A percentile compares a stretch with the other conserved stretches of the same genome.
Evolutionary conservation across 1,140 invertebrate genomes (phyloP).

Genomic region (Neodiprion virginianus): DNA sequence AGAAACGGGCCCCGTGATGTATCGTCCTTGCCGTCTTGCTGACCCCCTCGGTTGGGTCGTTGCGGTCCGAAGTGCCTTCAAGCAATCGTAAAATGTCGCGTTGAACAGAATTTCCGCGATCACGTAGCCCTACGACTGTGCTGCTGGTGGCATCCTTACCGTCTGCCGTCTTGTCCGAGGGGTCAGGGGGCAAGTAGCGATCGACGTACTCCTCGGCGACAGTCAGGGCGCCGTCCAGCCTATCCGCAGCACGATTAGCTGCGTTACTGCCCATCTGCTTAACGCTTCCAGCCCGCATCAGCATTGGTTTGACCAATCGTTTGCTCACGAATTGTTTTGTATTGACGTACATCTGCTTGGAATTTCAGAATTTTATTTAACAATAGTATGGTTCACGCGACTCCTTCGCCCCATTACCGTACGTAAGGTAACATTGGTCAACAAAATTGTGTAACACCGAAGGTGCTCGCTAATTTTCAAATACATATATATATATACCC

Average conservation of each 20-base stretch:
- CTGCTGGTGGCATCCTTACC: slow-evolving; percentile 34
- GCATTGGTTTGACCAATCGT: slow-evolving; percentile 70
- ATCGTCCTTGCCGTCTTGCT: slow-evolving; percentile 74
- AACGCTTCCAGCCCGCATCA: slow-evolving; percentile 78
- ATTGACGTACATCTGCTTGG: slow-evolving; percentile 74
- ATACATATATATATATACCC: too few species aligned
- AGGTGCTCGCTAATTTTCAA: too few species aligned
- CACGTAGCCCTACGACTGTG: too few species aligned
- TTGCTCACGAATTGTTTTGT: slow-evolving; percentile 76
- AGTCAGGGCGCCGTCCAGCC: slow-evolving; percentile 73
- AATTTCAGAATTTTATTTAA: not conserved
- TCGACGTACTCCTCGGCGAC: slow-evolving; percentile 82
- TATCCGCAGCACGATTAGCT: slow-evolving; percentile 73
- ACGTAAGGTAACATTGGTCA: too few species aligned
- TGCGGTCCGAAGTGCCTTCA: slow-evolving; percentile 31
- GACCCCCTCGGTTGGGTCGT: slow-evolving; percentile 33
- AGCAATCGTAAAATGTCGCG: slow-evolving; percentile 5
- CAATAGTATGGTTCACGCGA: too few species aligned
- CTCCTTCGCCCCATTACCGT: too few species aligned
- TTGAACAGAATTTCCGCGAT: not conserved
- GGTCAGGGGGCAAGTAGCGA: slow-evolving; percentile 75
- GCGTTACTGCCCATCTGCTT: slow-evolving; percentile 76
- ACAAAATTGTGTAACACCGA: too few species aligned
- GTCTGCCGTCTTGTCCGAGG: slow-evolving; percentile 64
- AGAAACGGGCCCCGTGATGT: slow-evolving; percentile 76